Evolutionary conservation across 2,797 vertebrate species (phyloP).

Genomic region (Enteromius paludinosus): DNA sequence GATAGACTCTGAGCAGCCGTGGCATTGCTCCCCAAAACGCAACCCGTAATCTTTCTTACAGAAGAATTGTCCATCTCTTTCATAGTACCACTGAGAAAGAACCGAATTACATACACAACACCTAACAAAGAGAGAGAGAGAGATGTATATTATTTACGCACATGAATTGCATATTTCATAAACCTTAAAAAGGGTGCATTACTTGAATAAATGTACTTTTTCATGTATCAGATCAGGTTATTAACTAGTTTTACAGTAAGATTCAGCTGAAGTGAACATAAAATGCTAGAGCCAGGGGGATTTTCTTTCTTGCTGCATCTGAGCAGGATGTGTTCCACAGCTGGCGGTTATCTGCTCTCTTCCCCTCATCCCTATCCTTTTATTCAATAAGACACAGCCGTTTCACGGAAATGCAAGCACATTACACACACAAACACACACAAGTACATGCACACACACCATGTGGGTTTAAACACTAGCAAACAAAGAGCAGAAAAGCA

Average conservation of each 20-base stretch:
- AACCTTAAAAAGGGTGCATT: not conserved
- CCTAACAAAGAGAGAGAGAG: constrained; percentile 71
- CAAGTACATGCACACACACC: not conserved
- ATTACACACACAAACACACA: constrained; percentile 24
- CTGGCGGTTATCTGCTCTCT: constrained; percentile 38
- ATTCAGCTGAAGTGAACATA: not conserved
- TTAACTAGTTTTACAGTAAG: not conserved
- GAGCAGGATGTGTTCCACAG: constrained; percentile 53
- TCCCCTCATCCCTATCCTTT: constrained; percentile 5
- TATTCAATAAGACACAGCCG: constrained; percentile 31
- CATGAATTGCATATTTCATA: not conserved
- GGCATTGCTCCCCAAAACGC: constrained; percentile 91
- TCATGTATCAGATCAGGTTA: not conserved
- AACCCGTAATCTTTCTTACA: constrained; percentile 97
- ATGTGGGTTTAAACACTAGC: not conserved
- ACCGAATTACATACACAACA: constrained; percentile 89
- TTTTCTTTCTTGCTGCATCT: constrained; percentile 40
- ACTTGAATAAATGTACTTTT: not conserved
- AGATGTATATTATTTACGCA: too few species aligned
- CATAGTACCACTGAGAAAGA: constrained; percentile 93
- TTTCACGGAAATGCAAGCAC: constrained; percentile 27
- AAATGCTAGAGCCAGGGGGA: constrained; percentile 9
- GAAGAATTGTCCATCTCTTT: constrained; percentile 90
- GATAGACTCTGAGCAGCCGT: constrained; percentile 90
- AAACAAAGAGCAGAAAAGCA: constrained; percentile 11